Evolutionary conservation across 2,797 vertebrate species (phyloP), one percentile per base, ranked within the genome.

Genomic region (Helostoma temminkii): DNA sequence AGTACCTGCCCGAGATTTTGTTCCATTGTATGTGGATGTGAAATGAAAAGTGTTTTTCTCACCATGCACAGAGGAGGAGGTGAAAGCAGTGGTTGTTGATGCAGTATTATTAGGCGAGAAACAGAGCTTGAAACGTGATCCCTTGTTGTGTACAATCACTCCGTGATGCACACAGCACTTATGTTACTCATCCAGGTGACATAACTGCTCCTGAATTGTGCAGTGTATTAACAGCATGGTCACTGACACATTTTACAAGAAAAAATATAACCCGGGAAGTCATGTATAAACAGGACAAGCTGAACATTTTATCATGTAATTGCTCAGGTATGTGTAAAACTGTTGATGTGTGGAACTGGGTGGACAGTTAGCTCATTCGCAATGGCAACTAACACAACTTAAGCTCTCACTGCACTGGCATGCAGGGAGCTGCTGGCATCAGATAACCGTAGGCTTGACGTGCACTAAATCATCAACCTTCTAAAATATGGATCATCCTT

Each of bases 91-190:
- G 68, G 76, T 58, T 74, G 72, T 76, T 87, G 77, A 84, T 85
- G 50, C 9, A 43, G 25, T 36, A 70, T 87, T 82, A 88, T 67
- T 82, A 90, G 89, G 88, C 67, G 74, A 71, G 74, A 91, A 81
- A 83, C 81, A 69, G 54, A 42, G 52, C 37, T 42, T 66, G 85
- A 75, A 66, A 85, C 49, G 34, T 32, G 65, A 88, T 80, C 74
- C 37, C 16, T 12, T 2, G 9, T 15, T 15, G 43, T 55, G 42
- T 28, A 59, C 22, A 47, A 56, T 36, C 28, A 15, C 25, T 24
- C 25, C 30, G 24, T 41, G 46, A 30, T 14, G 43, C 61, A 73
- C 46, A n/a, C n/a, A n/a, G n/a, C n/a, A n/a, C n/a, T n/a, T n/a
- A n/a, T n/a, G n/a, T n/a, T n/a, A n/a, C n/a, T n/a, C n/a, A n/a